Base-by-base conservation (phyloP, 2,797 vertebrate genomes). In the Crax fasciolata region DNA sequence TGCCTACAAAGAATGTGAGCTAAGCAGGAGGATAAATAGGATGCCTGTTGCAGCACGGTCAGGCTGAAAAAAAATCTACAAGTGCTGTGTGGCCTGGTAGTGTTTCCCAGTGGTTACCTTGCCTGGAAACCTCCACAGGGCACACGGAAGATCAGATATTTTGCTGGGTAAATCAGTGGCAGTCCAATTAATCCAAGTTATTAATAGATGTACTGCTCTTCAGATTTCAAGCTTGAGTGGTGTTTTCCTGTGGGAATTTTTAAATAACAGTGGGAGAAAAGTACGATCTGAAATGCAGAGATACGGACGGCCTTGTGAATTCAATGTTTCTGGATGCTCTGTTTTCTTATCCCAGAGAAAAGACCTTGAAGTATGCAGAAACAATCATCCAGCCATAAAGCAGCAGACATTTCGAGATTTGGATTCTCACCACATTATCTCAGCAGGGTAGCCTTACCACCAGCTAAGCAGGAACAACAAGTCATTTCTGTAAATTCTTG, bases 161-260 rank as follows among this genome's bases (percentile, higher is more conserved):
- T 21, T 57, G 63, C 39, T 89, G 84, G 62, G 74, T 86, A 35
- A 57, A 75, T 30, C 17, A 1, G 30, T 55, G 65, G 76, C 92
- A 79, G 63, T 52, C 88, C 41, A 67, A n/a, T n/a, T 76, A 35
- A 27, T 43, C 6, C 55, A 74, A 8, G 43, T 73, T 81, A 84
- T 94, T 88, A 94, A 74, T 67, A 90, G 83, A 32, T n/a, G 12
- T 39, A 28, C 68, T 67, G 28, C 67, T 93, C 27, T 90, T 87
- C 41, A 44, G 41, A 35, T 88, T 91, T 78, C 66, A 61, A 24
- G 77, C 54, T 52, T 5, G 0, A 76, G 59, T 6, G 41, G 52
- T 32, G 21, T 24, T 90, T 71, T 86, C 87, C 77, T 58, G 4
- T 44, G 76, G 76, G 80, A 94, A 46, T 82, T 93, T 79, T 88